Base-by-base conservation (phyloP, 2,797 vertebrate genomes). In the Tiaroga cobitis region DNA sequence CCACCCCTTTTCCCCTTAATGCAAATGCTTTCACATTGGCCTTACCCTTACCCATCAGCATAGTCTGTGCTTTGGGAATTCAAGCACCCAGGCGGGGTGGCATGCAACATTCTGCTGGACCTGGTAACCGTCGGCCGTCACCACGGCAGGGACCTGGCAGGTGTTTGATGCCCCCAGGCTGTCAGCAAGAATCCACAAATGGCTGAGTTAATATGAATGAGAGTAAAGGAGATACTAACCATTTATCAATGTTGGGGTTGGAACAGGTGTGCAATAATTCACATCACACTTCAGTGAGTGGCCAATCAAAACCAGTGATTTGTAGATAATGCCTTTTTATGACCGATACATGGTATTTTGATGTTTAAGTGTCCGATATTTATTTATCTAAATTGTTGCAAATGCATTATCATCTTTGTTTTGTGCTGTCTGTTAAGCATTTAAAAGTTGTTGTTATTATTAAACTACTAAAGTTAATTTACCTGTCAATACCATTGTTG, bases 21-120 rank as follows among this genome's bases (percentile, higher is more conserved):
- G 29, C 43, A 68, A 10, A 24, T 32, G 10, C 61, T 65, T 67
- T 80, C 77, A 80, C 61, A 4, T 68, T 68, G 63, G 43, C 92
- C 91, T 90, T 89, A 86, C 90, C 92, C 92, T 90, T 89, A 86
- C 90, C 92, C 92, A 91, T 94, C 91, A 90, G 89, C 90, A 78
- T 92, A 88, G 91, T 84, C 93, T 91, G 91, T 91, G 65, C 84
- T 87, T 37, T 92, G 92, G 92, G 95, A 96, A 96, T 97, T 94
- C 94, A 94, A 95, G 96, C 95, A 91, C 86, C 88, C 87, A 65
- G 90, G 90, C 93, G 3, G 24, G 29, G 19, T 93, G 92, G 95
- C 95, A 95, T 96, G 90, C 93, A 94, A 94, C 95, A 95, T 96
- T 95, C 93, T 93, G 93, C 92, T 92, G 92, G 94, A 94, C 93